A percentile compares a stretch with the other conserved stretches of the same genome.
Evolutionary conservation across 2,797 vertebrate species (phyloP).

Genomic region (Sphaeramia orbicularis): DNA sequence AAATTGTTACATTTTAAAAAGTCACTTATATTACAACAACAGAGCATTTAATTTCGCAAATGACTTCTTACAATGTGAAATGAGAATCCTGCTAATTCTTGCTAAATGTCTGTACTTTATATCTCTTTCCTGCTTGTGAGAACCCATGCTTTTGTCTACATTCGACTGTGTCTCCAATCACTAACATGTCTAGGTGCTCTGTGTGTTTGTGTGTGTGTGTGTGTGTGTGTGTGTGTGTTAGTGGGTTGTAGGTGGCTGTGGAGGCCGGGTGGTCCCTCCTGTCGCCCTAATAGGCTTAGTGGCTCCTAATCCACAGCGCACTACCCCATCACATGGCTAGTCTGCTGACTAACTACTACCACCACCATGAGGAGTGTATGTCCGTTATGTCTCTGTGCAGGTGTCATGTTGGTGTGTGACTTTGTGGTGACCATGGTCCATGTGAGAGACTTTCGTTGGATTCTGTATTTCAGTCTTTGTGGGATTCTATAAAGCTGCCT

Average conservation of each 20-base stretch:
- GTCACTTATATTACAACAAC: no score
- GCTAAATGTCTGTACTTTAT: no score
- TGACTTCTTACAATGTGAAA: no score
- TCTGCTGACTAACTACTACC: slow-evolving; percentile 79
- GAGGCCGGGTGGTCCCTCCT: slow-evolving; percentile 84
- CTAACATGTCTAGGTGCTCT: slow-evolving; percentile 19
- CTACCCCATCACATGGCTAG: slow-evolving; percentile 81
- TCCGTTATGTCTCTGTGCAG: slow-evolving; percentile 38
- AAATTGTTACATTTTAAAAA: no score
- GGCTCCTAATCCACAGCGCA: slow-evolving; percentile 85
- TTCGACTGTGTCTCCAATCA: slow-evolving; percentile 28
- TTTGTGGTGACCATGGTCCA: slow-evolving; percentile 3
- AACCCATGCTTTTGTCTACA: not conserved
- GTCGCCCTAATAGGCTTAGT: slow-evolving; percentile 87
- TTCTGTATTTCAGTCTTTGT: not conserved
- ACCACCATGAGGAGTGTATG: slow-evolving; percentile 57
- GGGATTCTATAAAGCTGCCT: no score
- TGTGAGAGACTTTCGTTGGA: not conserved
- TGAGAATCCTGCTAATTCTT: no score
- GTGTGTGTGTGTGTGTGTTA: no score
- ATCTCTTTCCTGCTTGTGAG: no score
- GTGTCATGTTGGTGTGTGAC: slow-evolving; percentile 45
- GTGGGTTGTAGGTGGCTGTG: slow-evolving; percentile 51
- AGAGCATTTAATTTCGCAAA: no score
- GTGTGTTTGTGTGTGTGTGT: slow-evolving; percentile 27